A percentile compares a stretch with the other conserved stretches of the same genome.
These are phyloP conservation scores for Elephantulus edwardii DNA, from an alignment of 2,113 vertebrate species.

Conservation along the genomic window DNA sequence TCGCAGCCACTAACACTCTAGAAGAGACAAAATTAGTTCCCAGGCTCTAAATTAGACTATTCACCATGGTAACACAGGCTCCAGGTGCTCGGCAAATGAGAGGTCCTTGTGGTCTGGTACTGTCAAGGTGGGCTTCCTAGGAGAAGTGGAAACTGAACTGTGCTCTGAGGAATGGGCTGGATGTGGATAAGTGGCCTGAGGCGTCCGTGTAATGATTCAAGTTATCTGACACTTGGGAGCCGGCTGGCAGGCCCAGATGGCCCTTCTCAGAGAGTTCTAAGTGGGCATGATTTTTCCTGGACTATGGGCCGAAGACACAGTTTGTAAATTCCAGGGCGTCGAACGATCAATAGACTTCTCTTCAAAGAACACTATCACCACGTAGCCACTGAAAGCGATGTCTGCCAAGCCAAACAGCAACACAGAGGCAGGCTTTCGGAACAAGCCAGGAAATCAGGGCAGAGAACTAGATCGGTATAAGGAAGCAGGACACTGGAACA, in stretches of 20 bases:
- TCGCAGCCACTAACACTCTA: not conserved
- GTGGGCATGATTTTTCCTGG: not conserved
- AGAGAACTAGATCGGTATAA: not conserved
- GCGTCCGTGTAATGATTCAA: not conserved
- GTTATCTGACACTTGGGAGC: not conserved
- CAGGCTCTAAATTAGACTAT: not conserved
- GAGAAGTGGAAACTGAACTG: not conserved
- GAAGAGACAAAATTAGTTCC: not conserved
- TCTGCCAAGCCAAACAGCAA: not conserved
- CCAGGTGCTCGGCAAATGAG: not conserved
- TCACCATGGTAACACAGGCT: too few species aligned
- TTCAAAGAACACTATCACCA: not conserved
- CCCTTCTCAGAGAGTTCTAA: not conserved
- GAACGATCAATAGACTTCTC: constrained; percentile 27
- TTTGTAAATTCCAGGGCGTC: constrained; percentile 24
- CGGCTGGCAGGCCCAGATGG: not conserved
- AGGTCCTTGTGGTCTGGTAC: not conserved
- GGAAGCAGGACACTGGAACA: not conserved
- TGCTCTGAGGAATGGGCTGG: not conserved
- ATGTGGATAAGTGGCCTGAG: not conserved
- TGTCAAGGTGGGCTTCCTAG: not conserved
- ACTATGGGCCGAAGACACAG: not conserved
- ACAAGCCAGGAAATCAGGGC: not conserved
- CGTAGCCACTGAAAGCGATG: not conserved
- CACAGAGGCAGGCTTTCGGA: not conserved